These are phyloP conservation scores for Ophion obscuratus DNA, from an alignment of 2,888 invertebrate genomes.

Conservation along the genomic window DNA sequence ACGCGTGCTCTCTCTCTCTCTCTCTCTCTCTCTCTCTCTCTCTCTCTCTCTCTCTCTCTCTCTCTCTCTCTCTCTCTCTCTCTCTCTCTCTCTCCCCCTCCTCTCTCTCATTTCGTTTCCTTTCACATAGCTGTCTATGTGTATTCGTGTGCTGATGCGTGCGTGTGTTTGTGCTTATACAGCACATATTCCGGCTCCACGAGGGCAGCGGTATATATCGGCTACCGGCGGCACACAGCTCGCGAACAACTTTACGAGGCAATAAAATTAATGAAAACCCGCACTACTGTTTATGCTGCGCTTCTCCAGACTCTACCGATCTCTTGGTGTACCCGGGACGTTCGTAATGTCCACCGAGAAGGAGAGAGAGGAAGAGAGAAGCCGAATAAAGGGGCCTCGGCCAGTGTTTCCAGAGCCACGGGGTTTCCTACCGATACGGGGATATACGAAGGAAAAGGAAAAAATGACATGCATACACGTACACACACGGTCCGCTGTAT, in stretches of 20 bases:
- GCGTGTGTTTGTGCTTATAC: constrained; percentile 18
- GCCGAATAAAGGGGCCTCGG: constrained; percentile 60
- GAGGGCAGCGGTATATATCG: constrained; percentile 53
- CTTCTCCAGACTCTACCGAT: constrained; percentile 39
- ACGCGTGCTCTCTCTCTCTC: no score
- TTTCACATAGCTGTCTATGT: background rate
- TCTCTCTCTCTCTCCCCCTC: no score
- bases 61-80: no score
- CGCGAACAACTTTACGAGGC: constrained; percentile 73
- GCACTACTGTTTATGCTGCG: constrained; percentile 71
- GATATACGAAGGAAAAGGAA: constrained; percentile 12
- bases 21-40: no score
- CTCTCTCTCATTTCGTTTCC: no score
- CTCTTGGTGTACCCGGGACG: constrained; percentile 35
- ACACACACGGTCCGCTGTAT: constrained; percentile 8
- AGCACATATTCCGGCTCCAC: constrained; percentile 21
- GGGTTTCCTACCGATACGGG: constrained; percentile 52
- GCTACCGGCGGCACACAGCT: constrained; percentile 60
- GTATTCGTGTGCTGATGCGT: background rate
- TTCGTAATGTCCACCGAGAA: constrained; percentile 37
- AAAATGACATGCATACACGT: constrained; percentile 16
- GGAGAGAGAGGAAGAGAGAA: constrained; percentile 3
- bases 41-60: no score
- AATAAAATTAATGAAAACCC: constrained; percentile 75
- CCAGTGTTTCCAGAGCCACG: constrained; percentile 54